phyloP scores from a whole-genome alignment of 2,888 invertebrate genomes.

The Agrotis puta region DNA sequence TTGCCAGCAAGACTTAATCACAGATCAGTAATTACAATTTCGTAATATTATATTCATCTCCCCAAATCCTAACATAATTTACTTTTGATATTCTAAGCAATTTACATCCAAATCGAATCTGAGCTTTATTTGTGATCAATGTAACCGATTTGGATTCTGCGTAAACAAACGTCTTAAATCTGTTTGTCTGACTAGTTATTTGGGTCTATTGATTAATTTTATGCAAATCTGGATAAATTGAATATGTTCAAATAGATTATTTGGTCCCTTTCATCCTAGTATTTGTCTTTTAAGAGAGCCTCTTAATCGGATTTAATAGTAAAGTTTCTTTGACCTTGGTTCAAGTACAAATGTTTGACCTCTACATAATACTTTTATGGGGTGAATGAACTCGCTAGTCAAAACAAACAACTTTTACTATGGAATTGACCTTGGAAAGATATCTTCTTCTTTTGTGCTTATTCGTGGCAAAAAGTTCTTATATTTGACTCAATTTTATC shows the following conservation, averaged over 20 bases:
- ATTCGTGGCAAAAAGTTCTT: neutral
- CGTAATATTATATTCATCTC: neutral
- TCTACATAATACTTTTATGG: neutral
- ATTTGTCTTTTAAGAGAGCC: neutral
- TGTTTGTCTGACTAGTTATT: constrained; percentile 42
- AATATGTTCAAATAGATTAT: constrained; percentile 24
- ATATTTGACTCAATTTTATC: neutral
- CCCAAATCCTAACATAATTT: constrained; percentile 6
- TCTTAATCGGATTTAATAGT: neutral
- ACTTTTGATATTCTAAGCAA: constrained; percentile 20
- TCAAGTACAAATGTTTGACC: neutral
- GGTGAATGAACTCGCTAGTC: constrained; percentile 11
- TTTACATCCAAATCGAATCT: constrained; percentile 33
- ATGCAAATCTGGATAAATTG: constrained; percentile 37
- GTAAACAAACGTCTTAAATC: constrained; percentile 48
- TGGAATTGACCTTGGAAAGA: constrained; percentile 9
- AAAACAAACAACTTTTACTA: constrained; percentile 47
- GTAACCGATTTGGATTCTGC: constrained; percentile 35
- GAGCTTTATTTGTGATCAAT: constrained; percentile 38
- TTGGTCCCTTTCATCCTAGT: neutral
- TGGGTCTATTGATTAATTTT: constrained; percentile 40
- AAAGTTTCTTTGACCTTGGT: neutral
- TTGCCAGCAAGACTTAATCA: too few species aligned
- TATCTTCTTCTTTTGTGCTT: neutral
- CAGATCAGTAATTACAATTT: neutral